Evolutionary conservation across 2,113 vertebrate genomes (phyloP).

Genomic region (Catharus minimus): DNA sequence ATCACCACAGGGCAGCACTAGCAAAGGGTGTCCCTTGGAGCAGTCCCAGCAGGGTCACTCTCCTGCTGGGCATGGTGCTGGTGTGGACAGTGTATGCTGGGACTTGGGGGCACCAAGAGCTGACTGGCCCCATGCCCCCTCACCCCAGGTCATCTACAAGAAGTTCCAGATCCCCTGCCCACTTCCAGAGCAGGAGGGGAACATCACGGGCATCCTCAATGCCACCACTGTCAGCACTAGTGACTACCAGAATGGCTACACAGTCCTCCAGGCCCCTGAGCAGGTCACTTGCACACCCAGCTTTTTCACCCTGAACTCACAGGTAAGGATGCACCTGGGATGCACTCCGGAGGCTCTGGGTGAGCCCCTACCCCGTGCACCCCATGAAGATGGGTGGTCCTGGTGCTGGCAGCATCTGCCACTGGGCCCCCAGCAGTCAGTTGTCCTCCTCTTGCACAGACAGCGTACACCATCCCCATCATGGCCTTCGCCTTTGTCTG

Average conservation of each 20-base stretch:
- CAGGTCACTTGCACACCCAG: conserved; percentile 72
- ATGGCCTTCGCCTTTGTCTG: conserved; percentile 98
- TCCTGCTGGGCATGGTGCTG: rapidly evolving
- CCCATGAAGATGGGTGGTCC: background rate
- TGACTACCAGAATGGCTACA: conserved; percentile 63
- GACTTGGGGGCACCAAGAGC: rapidly evolving
- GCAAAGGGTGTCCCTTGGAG: background rate
- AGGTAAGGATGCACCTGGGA: conserved; percentile 71
- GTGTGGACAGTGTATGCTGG: rapidly evolving
- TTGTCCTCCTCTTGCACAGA: conserved; percentile 63
- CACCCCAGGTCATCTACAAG: conserved; percentile 91
- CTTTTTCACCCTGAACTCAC: conserved; percentile 91
- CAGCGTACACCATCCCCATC: conserved; percentile 96
- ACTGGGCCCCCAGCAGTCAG: background rate
- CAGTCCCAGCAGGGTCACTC: background rate
- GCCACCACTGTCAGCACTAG: conserved; percentile 38
- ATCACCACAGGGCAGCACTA: rapidly evolving
- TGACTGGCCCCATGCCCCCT: rapidly evolving
- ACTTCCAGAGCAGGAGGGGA: conserved; percentile 72
- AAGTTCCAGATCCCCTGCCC: conserved; percentile 94
- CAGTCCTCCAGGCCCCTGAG: conserved; percentile 39
- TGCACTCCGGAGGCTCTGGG: background rate
- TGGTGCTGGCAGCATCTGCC: background rate
- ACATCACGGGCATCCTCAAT: conserved; percentile 76
- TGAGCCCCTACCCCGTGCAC: rapidly evolving